A percentile compares a stretch with the other conserved stretches of the same genome.
These are phyloP conservation scores for Platyrinchus mystaceus DNA, from an alignment of 2,797 vertebrate species.

Conservation along the genomic window DNA sequence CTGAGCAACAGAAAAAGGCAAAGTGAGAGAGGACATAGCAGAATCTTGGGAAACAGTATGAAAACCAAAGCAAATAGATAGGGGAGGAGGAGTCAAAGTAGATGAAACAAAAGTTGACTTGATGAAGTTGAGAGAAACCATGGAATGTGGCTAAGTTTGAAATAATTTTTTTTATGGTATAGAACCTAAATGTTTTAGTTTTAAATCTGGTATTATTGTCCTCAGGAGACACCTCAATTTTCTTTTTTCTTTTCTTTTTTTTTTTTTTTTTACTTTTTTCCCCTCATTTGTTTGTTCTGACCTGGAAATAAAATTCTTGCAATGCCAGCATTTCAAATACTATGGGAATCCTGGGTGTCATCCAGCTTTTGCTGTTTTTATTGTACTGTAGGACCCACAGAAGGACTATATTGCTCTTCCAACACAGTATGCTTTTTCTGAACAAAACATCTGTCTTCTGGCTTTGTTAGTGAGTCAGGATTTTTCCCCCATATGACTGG, in stretches of 20 bases:
- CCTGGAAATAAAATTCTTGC: neutral
- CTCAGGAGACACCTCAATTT: neutral
- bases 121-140: neutral
- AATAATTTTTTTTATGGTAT: neutral
- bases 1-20: neutral
- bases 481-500: neutral
- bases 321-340: neutral
- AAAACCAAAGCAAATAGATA: neutral
- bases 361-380: constrained; percentile 23
- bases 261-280: neutral
- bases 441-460: neutral
- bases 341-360: neutral
- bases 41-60: neutral
- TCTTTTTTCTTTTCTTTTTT: neutral
- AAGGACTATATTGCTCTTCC: neutral
- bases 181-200: neutral
- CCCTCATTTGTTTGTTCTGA: neutral
- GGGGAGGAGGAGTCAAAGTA: neutral
- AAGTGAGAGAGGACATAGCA: neutral
- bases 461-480: neutral
- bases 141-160: neutral
- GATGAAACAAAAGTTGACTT: neutral
- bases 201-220: neutral
- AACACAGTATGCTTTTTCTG: neutral
- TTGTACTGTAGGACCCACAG: neutral